Evolutionary conservation across 2,888 invertebrate genomes (phyloP).

Genomic region (Ctena decussata): DNA sequence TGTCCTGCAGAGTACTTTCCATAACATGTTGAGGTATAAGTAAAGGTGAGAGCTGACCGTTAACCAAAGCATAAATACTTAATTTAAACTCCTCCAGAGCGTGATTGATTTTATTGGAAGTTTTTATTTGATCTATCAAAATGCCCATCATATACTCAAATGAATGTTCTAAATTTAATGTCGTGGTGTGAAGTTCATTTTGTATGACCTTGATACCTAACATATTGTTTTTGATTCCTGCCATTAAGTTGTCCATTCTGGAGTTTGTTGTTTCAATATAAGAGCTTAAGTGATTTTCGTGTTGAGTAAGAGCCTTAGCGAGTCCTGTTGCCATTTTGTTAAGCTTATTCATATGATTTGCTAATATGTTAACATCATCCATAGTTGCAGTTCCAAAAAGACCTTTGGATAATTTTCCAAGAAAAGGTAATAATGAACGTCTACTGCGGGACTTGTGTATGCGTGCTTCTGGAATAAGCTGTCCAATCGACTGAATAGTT

Average conservation of each 20-base stretch:
- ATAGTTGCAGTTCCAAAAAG: slow-evolving; percentile 45
- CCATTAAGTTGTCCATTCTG: slow-evolving; percentile 39
- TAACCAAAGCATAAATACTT: slow-evolving; percentile 21
- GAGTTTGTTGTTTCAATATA: slow-evolving; percentile 38
- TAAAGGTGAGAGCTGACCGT: slow-evolving; percentile 40
- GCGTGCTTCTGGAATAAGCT: slow-evolving; percentile 23
- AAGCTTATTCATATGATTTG: slow-evolving; percentile 19
- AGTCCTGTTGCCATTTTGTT: slow-evolving; percentile 16
- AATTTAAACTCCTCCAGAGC: slow-evolving; percentile 32
- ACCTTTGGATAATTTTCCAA: slow-evolving; percentile 25
- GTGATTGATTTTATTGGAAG: background rate
- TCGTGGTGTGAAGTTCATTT: background rate
- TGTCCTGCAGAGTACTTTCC: background rate
- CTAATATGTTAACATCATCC: background rate
- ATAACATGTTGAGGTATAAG: slow-evolving; percentile 25
- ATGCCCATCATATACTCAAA: slow-evolving; percentile 1
- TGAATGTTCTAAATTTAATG: slow-evolving; percentile 21
- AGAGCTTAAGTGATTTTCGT: slow-evolving; percentile 48
- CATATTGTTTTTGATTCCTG: slow-evolving; percentile 37
- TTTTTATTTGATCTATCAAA: slow-evolving; percentile 32
- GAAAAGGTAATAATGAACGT: slow-evolving; percentile 35
- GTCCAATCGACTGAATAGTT: background rate
- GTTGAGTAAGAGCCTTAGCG: slow-evolving; percentile 12
- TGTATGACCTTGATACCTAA: slow-evolving; percentile 31
- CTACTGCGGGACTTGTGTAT: slow-evolving; percentile 18